Conservation (phyloP, 2,113 vertebrate species). For the Nanorana parkeri region DNA sequence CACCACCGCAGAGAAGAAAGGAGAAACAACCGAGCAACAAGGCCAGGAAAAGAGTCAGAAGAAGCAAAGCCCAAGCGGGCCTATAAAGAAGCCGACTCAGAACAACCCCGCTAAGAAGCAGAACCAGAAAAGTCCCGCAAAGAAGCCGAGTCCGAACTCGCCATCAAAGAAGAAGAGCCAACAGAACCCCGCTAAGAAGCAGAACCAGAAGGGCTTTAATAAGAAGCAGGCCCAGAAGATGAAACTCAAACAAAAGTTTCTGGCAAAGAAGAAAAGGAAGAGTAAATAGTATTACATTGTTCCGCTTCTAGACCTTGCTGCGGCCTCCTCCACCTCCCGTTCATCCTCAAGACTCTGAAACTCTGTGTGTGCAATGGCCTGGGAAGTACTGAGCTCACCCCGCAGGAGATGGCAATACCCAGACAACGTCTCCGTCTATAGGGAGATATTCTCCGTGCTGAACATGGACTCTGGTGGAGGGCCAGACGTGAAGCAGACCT, state of each 20-base stretch:
- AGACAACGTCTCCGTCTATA: too few species aligned
- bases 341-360: neutral
- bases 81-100: neutral
- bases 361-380: neutral
- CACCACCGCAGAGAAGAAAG: neutral
- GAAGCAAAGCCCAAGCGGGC: fast-evolving
- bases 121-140: neutral
- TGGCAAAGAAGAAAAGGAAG: conserved; percentile 33
- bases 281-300: neutral
- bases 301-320: neutral
- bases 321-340: neutral
- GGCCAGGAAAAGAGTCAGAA: conserved; percentile 55
- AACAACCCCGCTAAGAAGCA: neutral
- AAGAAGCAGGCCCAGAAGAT: conserved; percentile 58
- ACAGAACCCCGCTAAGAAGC: conserved; percentile 29
- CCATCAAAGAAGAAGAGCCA: neutral
- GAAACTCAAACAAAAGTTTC: conserved; percentile 1
- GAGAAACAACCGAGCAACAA: too few species aligned
- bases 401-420: neutral
- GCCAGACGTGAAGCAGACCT: neutral
- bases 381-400: neutral
- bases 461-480: neutral
- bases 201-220: neutral
- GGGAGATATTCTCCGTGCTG: too few species aligned
- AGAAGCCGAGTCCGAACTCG: neutral